Base-by-base conservation (phyloP, 2,113 vertebrate species). In the Oryzias melastigma region DNA sequence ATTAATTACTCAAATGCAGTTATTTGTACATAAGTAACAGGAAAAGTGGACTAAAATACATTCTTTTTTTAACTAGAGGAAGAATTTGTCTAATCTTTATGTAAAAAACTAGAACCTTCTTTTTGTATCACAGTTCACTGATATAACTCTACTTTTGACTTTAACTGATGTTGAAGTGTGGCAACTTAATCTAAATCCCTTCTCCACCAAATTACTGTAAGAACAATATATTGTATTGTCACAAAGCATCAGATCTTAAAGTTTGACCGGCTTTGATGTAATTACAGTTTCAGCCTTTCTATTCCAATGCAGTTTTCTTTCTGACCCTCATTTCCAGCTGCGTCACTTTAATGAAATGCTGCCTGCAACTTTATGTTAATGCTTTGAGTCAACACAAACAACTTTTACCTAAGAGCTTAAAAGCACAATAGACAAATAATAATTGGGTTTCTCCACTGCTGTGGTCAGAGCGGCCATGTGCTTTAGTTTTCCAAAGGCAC, bases 161-260 rank as follows among this genome's bases (percentile, higher is more conserved):
- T 68, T 83, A 88, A 90, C 51, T 17, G 58, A 67, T 77, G 52
- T 65, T 84, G 87, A 91, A 80, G 66, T 81, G 78, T 72, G 52
- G 78, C 77, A 79, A 78, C 70, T 83, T 88, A 82, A 87, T 89
- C 80, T 79, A 71, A 75, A 73, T 83, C 78, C 66, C 69, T 69
- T 68, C 71, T 61, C 41, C 29, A 73, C 52, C 73, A 66, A 78
- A 84, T 67, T 75, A 73, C 77, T 71, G 78, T 67, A 77, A 85
- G 85, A 91, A 82, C 77, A 85, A 90, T 91, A 88, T 80, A 53
- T 85, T 78, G 82, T 79, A 82, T 83, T 92, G 83, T 92, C 87
- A 90, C 72, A 74, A 81, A 86, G 61, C 43, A 90, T 91, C 77
- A 88, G 57, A 86, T 92, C 87, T 89, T 63, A 57, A 85, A 73